Conservation (phyloP, 2,113 vertebrate genomes). For the Colossoma macropomum region DNA sequence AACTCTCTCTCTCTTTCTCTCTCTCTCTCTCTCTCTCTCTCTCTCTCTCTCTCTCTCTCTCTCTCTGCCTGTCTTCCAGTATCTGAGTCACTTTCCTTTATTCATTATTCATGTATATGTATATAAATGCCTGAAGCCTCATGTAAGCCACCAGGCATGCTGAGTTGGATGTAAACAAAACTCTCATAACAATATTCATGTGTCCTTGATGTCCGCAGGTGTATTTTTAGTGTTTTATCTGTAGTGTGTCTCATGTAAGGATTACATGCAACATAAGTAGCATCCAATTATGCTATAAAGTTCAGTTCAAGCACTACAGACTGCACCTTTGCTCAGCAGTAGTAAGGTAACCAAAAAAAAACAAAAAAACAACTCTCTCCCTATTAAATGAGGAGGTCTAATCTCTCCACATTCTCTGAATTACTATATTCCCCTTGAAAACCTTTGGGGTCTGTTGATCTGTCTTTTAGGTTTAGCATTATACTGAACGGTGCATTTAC, state of each 20-base stretch:
- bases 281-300: neutral
- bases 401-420: too few species aligned
- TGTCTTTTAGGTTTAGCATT: too few species aligned
- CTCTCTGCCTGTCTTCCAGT: too few species aligned
- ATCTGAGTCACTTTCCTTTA: neutral
- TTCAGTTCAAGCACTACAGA: too few species aligned
- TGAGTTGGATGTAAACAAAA: neutral
- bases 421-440: too few species aligned
- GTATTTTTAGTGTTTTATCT: neutral
- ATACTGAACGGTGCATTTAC: too few species aligned
- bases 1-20: neutral
- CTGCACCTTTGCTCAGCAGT: too few species aligned
- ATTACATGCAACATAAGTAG: neutral
- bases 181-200: neutral
- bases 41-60: too few species aligned
- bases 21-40: neutral
- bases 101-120: constrained; percentile 32
- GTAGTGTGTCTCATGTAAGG: neutral
- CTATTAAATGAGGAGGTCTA: too few species aligned
- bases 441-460: too few species aligned
- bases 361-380: too few species aligned
- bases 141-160: neutral
- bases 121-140: neutral
- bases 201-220: neutral
- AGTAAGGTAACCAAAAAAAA: too few species aligned